Conservation (phyloP, 2,888 invertebrate species). For the Spisula subtruncata region DNA sequence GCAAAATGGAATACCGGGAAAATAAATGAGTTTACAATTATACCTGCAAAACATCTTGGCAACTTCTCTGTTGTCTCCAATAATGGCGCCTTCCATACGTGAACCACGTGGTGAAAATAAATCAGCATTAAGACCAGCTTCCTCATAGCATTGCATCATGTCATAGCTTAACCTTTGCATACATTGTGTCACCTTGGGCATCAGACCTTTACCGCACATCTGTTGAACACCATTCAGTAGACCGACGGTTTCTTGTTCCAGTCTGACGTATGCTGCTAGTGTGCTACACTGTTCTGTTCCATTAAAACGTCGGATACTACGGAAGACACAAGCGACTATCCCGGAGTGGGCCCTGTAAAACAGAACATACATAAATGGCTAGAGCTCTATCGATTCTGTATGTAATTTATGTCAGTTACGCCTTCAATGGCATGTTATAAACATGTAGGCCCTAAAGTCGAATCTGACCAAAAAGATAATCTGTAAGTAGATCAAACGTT, state of each 20-base stretch:
- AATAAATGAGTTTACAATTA: background rate
- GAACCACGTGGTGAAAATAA: conserved; percentile 63
- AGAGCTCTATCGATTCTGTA: no score
- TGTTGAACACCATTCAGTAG: conserved; percentile 66
- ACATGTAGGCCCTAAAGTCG: no score
- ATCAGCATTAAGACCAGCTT: conserved; percentile 64
- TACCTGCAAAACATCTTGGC: conserved; percentile 69
- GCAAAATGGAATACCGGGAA: background rate
- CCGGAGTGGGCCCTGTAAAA: conserved; percentile 54
- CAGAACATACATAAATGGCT: background rate
- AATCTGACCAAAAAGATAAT: no score
- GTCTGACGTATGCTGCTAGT: conserved; percentile 51
- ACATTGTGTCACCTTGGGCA: conserved; percentile 61
- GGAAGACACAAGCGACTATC: conserved; percentile 64
- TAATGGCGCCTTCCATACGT: conserved; percentile 65
- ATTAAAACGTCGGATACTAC: conserved; percentile 56
- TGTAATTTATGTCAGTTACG: no score
- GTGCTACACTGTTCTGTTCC: conserved; percentile 63
- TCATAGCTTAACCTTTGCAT: conserved; percentile 67
- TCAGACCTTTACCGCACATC: conserved; percentile 69
- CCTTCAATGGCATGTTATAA: no score
- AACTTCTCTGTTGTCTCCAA: conserved; percentile 67
- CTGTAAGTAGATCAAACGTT: no score
- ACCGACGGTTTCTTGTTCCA: conserved; percentile 72
- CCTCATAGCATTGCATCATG: conserved; percentile 62